Conservation (phyloP, 2,797 vertebrate species). For the Cuniculus paca region DNA sequence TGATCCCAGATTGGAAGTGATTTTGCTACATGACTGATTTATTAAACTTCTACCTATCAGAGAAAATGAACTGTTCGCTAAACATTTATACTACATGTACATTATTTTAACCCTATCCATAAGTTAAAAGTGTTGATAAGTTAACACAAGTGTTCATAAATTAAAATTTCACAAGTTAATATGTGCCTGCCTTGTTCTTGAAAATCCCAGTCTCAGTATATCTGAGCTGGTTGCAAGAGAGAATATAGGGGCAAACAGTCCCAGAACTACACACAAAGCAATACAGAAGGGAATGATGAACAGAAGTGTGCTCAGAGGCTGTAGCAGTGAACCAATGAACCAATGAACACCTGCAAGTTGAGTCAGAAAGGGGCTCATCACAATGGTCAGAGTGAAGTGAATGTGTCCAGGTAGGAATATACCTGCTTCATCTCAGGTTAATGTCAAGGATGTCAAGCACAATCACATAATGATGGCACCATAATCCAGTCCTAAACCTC, state of each 20-base stretch:
- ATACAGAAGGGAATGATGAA: no score
- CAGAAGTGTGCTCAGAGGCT: rapidly evolving
- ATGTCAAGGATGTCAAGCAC: not conserved
- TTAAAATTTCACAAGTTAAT: not conserved
- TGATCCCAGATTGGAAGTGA: not conserved
- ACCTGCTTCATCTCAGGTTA: not conserved
- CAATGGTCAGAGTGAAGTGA: not conserved
- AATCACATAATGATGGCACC: no score
- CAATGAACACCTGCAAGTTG: no score
- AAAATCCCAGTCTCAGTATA: not conserved
- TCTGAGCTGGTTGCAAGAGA: not conserved
- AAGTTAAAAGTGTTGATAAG: not conserved
- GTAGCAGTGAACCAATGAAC: no score
- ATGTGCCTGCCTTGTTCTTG: not conserved
- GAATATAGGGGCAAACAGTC: not conserved
- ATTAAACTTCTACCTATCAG: not conserved
- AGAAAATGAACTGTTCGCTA: not conserved
- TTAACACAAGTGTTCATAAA: not conserved
- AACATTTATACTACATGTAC: not conserved
- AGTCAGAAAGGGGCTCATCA: not conserved
- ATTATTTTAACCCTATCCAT: not conserved
- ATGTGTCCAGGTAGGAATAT: not conserved
- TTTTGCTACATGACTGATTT: not conserved
- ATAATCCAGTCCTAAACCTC: not conserved
- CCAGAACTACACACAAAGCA: not conserved